phyloP scores from a whole-genome alignment of 2,888 invertebrate genomes.

The Andrena chrysosceles region DNA sequence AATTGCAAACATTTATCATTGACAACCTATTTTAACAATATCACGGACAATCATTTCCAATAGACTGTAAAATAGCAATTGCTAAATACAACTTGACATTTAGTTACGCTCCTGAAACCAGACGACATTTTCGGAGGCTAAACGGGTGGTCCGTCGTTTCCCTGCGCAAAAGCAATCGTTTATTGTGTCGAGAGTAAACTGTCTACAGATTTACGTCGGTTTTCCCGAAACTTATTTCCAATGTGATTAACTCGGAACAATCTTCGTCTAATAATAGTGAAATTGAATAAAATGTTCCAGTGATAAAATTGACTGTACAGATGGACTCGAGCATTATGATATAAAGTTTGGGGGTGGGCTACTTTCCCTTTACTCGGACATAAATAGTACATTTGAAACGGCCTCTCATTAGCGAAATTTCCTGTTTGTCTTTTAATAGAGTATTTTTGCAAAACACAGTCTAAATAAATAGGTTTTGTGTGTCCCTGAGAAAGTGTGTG shows the following conservation, averaged over 20 bases:
- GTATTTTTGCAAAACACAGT: background rate
- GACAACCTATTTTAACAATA: background rate
- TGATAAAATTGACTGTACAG: conserved; percentile 40
- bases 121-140: conserved; percentile 78
- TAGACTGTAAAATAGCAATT: conserved; percentile 7
- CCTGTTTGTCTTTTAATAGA: background rate
- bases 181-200: conserved; percentile 72
- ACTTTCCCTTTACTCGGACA: conserved; percentile 43
- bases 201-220: conserved; percentile 61
- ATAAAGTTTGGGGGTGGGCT: conserved; percentile 61
- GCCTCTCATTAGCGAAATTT: conserved; percentile 6
- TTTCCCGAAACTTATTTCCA: conserved; percentile 44
- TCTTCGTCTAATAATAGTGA: conserved; percentile 32
- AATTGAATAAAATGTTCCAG: conserved; percentile 33
- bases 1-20: background rate
- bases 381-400: conserved; percentile 39
- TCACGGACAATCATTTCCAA: background rate
- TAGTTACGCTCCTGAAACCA: conserved; percentile 74
- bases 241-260: conserved; percentile 34
- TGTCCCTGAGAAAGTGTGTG: conserved; percentile 33
- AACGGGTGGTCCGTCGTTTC: conserved; percentile 72
- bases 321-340: conserved; percentile 46
- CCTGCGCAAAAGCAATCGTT: conserved; percentile 77
- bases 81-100: conserved; percentile 35
- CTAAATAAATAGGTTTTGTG: conserved; percentile 3